These are phyloP conservation scores for Orthosia gothica DNA, from an alignment of 2,888 invertebrate genomes.

Conservation along the genomic window DNA sequence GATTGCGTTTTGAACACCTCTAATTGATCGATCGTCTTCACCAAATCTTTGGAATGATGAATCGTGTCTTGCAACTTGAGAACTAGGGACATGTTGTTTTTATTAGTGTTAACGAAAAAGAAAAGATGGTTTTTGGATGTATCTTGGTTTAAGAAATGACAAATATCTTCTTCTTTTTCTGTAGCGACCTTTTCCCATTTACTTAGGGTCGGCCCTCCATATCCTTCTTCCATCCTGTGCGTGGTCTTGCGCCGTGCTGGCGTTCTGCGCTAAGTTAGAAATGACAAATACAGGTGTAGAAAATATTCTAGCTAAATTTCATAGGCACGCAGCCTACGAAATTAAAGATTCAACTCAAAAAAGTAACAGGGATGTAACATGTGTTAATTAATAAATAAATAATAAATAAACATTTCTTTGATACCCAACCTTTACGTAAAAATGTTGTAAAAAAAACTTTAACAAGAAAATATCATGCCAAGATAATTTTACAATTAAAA, in stretches of 20 bases:
- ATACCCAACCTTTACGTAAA: neutral
- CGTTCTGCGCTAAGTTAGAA: neutral
- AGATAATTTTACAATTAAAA: slow-evolving; percentile 17
- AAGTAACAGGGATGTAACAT: neutral
- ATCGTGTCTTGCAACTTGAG: slow-evolving; percentile 41
- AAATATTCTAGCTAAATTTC: no score
- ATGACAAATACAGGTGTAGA: neutral
- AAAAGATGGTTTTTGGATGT: neutral
- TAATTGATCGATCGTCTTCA: slow-evolving; percentile 62
- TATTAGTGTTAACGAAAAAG: slow-evolving; percentile 11
- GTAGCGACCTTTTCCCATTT: no score
- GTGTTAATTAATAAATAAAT: no score
- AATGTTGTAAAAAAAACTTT: neutral
- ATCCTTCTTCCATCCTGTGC: no score
- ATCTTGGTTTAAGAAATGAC: neutral
- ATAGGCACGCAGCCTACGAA: neutral
- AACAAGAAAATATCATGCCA: neutral
- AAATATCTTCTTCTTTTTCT: no score
- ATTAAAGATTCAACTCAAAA: neutral
- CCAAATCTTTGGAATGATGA: slow-evolving; percentile 62
- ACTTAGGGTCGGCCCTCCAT: no score
- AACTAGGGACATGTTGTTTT: slow-evolving; percentile 40
- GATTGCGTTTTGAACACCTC: slow-evolving; percentile 46
- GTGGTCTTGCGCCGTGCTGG: no score
- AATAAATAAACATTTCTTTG: no score